Evolutionary conservation across 92 coral and sea anemone genomes (phyloP), one percentile per base, ranked within the genome.

Genomic region (Isaurus tuberculatus): DNA sequence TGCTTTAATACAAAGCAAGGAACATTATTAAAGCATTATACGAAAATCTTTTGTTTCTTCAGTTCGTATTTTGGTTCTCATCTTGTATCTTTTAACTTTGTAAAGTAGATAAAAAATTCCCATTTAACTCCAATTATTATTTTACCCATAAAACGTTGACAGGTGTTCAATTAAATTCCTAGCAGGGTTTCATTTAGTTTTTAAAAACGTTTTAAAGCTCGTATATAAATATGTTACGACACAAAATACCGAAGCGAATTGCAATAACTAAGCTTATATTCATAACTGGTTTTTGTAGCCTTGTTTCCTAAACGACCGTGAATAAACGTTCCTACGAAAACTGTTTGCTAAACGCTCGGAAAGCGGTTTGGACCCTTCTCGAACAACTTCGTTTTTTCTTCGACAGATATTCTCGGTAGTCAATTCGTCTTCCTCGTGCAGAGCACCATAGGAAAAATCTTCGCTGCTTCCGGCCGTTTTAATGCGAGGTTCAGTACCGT

Each of bases 261-360:
- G 17, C 16, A 17, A 16, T 20, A 5, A 7, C 14, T 27, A 29
- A 28, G 0, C 23, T 15, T 1, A 31, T 22, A 9, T 63, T 36
- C 13, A 75, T 14, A 33, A 16, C 14, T 75, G 81, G 14, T 44
- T 58, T 37, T 36, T 4, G 13, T 77, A 77, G 11, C 57, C 70
- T 23, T 42, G 82, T 77, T 36, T 77, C 33, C 69, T 77, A 8
- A 75, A 33, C 5, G 81, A 57, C 27, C 69, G 22, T 1, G 69
- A 55, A 32, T 49, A 0, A 63, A 32, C 51, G 17, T 75, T 57
- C 20, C 11, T 23, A 9, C 68, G 53, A 25, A 77, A 34, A n/a
- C 82, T 22, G 29, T 77, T 61, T 34, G 82, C 60, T 13, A 77
- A 25, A 7, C 48, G 20, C 23, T 27, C 8, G 0, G 51, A 3